Base-by-base conservation (phyloP, 2,113 vertebrate genomes). In the Nestor notabilis region DNA sequence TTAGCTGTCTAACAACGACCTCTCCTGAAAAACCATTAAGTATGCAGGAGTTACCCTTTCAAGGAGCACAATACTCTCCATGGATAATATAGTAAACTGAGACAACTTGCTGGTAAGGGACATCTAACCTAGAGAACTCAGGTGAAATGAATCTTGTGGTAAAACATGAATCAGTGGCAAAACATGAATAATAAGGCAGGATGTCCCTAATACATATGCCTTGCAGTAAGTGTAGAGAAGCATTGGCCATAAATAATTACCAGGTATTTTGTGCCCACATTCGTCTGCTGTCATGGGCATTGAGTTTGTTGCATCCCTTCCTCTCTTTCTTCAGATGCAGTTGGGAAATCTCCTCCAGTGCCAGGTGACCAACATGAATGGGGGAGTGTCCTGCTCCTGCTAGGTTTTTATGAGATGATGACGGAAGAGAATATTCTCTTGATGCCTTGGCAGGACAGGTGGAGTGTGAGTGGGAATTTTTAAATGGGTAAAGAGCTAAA, bases 301-400 rank as follows among this genome's bases (percentile, higher is more conserved):
- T 64, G 49, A 17, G 24, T 58, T 83, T 64, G 11, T 41, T 63
- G 35, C 9, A 90, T 0, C 5, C 7, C 11, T 56, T 87, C 78
- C 35, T 64, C n/a, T 79, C 39, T 53, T 71, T 75, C 37, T 68
- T 47, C 4, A 1, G 55, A 25, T 21, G 12, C n/a, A 77, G 25
- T 1, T 27, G 46, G 58, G 50, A 86, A 77, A 85, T 24, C 12
- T 83, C 24, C 28, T 84, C 37, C 44, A 37, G 39, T 15, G 24
- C 29, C 1, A 1, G 33, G 47, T 31, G n/a, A 71, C 37, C 35
- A 55, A 7, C 17, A 9, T 1, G 11, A 41, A 28, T 11, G 7
- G 10, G 7, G 24, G 2, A 77, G 27, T 44, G 18, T 60, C 41
- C 55, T 31, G 21, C 20, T 75, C 20, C 37, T 41, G 13, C 5